A percentile compares a stretch with the other conserved stretches of the same genome.
These are phyloP conservation scores for Myotis lucifugus DNA, from an alignment of 2,113 vertebrate genomes.

Conservation along the genomic window DNA sequence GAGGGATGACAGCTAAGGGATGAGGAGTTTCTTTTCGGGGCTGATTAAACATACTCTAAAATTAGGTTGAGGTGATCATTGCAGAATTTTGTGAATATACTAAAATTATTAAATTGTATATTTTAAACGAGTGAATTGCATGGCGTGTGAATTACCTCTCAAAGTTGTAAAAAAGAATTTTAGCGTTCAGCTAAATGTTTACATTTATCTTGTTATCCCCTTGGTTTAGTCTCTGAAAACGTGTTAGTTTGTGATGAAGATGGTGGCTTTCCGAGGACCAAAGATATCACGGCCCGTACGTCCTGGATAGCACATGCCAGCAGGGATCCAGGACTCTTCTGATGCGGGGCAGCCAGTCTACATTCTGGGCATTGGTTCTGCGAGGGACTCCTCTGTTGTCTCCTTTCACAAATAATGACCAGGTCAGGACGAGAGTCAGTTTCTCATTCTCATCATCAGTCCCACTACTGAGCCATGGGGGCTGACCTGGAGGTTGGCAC, in stretches of 20 bases:
- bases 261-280: not conserved
- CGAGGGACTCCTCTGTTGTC: not conserved
- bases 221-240: constrained; percentile 1
- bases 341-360: not conserved
- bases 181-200: not conserved
- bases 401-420: not conserved
- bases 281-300: not conserved
- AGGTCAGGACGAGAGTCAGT: not conserved
- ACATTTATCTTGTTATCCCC: not conserved
- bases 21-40: not conserved
- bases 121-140: not conserved
- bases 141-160: not conserved
- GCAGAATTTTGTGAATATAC: not conserved
- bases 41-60: not conserved
- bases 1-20: not conserved
- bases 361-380: not conserved
- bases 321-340: not conserved
- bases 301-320: not conserved
- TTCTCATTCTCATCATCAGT: not conserved
- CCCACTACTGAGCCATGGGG: not conserved
- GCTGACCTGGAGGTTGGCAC: not conserved
- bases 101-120: not conserved
- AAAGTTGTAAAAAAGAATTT: not conserved
- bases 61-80: not conserved
- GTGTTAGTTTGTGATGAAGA: not conserved